These are phyloP conservation scores for Hippocampus zosterae DNA, from an alignment of 2,113 vertebrate genomes.

Conservation along the genomic window DNA sequence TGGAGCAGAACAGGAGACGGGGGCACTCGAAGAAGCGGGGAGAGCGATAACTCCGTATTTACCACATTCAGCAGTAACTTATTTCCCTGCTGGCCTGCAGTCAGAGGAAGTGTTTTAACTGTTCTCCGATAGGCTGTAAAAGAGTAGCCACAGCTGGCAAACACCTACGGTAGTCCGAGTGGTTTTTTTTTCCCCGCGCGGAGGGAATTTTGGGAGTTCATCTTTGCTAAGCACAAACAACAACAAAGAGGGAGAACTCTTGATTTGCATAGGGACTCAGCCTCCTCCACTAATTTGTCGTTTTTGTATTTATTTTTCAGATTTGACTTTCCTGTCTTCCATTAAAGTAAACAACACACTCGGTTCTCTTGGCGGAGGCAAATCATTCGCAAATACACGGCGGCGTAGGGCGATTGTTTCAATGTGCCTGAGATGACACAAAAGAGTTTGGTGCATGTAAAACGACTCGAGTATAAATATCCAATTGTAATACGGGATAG, in stretches of 20 bases:
- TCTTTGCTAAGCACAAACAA: constrained; percentile 7
- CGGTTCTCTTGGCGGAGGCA: background rate
- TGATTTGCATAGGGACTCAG: background rate
- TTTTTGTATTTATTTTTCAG: background rate
- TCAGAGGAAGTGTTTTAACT: constrained; percentile 59
- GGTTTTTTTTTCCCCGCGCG: background rate
- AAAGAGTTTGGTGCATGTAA: background rate
- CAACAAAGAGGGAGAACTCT: background rate
- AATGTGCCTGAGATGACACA: background rate
- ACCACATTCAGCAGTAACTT: constrained; percentile 65
- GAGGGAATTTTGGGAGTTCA: constrained; percentile 14
- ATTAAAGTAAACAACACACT: background rate
- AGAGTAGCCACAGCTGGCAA: constrained; percentile 44
- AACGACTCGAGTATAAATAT: background rate
- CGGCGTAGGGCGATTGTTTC: no score
- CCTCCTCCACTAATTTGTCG: background rate
- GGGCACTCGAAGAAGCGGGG: constrained; percentile 34
- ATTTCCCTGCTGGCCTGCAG: constrained; percentile 54
- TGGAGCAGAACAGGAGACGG: constrained; percentile 49
- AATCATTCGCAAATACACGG: background rate
- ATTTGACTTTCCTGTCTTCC: background rate
- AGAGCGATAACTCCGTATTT: constrained; percentile 54
- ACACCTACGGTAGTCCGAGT: constrained; percentile 23
- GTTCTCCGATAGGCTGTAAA: constrained; percentile 55
- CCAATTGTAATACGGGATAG: background rate